A percentile compares a stretch with the other conserved stretches of the same genome.
Conservation (phyloP, 2,797 vertebrate genomes). For the Adelosebastes latens region DNA sequence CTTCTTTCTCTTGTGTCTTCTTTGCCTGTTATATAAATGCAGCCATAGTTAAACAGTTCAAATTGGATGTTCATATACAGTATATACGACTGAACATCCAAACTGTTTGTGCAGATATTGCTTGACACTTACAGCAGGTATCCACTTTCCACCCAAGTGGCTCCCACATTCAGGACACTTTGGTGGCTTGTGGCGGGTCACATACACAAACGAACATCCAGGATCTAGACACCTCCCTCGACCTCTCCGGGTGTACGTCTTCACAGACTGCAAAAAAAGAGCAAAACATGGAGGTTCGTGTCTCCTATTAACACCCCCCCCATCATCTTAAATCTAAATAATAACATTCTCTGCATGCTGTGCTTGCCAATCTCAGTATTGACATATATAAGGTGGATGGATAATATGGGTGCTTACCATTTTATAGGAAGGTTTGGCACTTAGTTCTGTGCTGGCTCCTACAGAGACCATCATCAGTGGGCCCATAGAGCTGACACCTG, state of each 20-base stretch:
- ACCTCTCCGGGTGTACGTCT: constrained; percentile 93
- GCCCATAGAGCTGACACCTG: constrained; percentile 83
- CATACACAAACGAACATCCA: constrained; percentile 92
- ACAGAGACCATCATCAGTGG: constrained; percentile 93
- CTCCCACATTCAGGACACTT: constrained; percentile 91
- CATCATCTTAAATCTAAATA: not conserved
- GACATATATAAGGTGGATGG: not conserved
- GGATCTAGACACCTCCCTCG: constrained; percentile 92
- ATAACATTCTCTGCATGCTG: not conserved
- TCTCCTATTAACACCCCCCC: not conserved
- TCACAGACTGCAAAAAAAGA: constrained; percentile 86
- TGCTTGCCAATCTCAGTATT: not conserved
- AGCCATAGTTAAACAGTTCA: not conserved
- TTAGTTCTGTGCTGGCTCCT: constrained; percentile 83
- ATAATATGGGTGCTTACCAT: constrained; percentile 81
- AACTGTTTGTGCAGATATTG: not conserved
- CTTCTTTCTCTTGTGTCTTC: constrained; percentile 55
- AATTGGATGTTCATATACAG: not conserved
- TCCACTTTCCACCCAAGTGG: constrained; percentile 96
- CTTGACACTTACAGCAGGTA: constrained; percentile 77
- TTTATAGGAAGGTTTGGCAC: constrained; percentile 89
- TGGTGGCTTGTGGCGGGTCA: constrained; percentile 97
- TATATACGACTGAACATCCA: not conserved
- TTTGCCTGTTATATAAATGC: constrained; percentile 50
- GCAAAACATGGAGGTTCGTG: not conserved